These are phyloP conservation scores for Anabacerthia variegaticeps DNA, from an alignment of 2,797 vertebrate species.

Conservation along the genomic window DNA sequence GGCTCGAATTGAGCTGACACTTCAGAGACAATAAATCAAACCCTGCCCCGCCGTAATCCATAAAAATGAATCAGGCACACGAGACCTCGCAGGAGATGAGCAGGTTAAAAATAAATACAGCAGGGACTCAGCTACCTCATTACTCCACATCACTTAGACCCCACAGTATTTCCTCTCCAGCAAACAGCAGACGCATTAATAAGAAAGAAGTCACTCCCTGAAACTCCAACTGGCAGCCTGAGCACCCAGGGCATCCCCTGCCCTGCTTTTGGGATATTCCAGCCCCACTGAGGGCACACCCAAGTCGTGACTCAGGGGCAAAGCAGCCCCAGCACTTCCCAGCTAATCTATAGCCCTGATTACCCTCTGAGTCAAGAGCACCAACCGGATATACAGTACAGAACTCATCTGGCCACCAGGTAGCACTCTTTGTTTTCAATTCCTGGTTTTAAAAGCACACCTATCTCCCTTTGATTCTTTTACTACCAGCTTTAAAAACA, in stretches of 20 bases:
- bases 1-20: background rate
- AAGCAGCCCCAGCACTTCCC: background rate
- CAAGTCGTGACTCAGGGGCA: background rate
- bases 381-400: background rate
- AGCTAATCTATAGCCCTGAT: background rate
- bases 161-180: background rate
- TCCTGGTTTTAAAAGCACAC: background rate
- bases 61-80: background rate
- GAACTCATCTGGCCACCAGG: background rate
- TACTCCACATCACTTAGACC: background rate
- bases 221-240: accelerated
- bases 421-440: background rate
- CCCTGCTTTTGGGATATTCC: background rate
- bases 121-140: background rate
- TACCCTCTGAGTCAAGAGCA: background rate
- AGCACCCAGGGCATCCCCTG: background rate
- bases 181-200: background rate
- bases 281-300: background rate
- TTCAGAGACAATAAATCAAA: slow-evolving; percentile 31
- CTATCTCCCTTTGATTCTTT: background rate
- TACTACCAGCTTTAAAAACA: background rate
- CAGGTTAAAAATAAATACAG: background rate
- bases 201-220: background rate
- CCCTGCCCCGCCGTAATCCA: background rate
- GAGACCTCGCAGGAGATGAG: background rate